Evolutionary conservation across 2,888 invertebrate species (phyloP), one percentile per base, ranked within the genome.

Genomic region (Drosophila demipolita): DNA sequence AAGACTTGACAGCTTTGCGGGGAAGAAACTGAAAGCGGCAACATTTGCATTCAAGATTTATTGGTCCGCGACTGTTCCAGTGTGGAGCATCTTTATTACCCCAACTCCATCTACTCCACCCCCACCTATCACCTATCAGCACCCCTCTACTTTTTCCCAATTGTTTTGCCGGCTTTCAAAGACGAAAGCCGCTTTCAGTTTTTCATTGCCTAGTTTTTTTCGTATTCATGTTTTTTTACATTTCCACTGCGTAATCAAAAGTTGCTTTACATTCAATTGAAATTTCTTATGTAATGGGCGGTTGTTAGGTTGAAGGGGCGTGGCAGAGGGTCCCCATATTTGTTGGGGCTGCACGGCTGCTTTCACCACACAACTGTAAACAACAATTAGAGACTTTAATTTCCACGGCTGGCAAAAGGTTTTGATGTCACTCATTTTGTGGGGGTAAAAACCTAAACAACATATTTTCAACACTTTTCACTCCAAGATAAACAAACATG

Each of bases 1-100:
- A 75, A 66, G 53, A 70, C 65, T 75, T 75, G 68, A 76, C 79
- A 85, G 74, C 74, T 40, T 45, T 45, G 8, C 40, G 52, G 71
- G 58, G 2, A 49, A 52, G 75, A 60, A 38, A 35, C 68, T 68
- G 76, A 57, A 69, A 66, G 82, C 65, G 80, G 80, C 73, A 87
- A 85, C 87, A 85, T 85, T 85, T 85, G 87, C 87, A 87, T 87
- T 75, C 70, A 71, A 87, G 80, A 85, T 84, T 87, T 85, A 87
- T 87, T 82, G 72, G 82, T 59, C 65, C 66, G 78, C 66, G 49
- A 70, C 78, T 73, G 74, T 78, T 77, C 48, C 68, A 78, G 54
- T 55, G 48, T 58, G 64, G 64, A 77, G 66, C 62, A 42, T 50
- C 53, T n/a, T 23, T 45, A 63, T 54, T 53, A 54, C 55, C 33